Base-by-base conservation (phyloP, 2,113 vertebrate genomes). In the Caracal caracal region DNA sequence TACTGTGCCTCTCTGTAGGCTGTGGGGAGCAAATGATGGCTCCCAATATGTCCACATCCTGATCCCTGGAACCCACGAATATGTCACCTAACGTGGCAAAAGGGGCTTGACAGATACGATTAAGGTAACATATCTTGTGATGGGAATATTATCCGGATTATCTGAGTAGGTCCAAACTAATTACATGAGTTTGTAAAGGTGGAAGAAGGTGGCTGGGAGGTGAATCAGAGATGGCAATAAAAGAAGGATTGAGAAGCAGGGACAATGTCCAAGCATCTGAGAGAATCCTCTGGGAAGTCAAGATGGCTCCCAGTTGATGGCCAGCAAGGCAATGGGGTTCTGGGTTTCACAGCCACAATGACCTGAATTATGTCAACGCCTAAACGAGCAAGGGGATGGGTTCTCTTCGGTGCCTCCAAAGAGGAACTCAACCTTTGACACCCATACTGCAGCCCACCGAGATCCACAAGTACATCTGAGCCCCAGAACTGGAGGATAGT, bases 221-320 rank as follows among this genome's bases (percentile, higher is more conserved):
- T 24, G 2, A 30, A 10, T 49, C 28, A 40, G 9, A 16, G 20
- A 37, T 0, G 11, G 53, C 7, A 28, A 22, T 2, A 2, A 1
- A 7, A n/a, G 15, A 33, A 78, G 2, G 20, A 22, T 6, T 0
- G 9, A 81, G 71, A 90, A 3, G 56, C 2, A 16, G 1, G 20
- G n/a, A 30, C 30, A 26, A 2, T 3, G 1, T n/a, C 10, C 8
- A 1, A 30, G 40, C 51, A 22, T 15, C 12, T 35, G 24, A 73
- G 16, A 79, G 7, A 71, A 28, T 17, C 51, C 10, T 33, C 26
- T 4, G 3, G 61, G 30, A 24, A 11, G 12, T 15, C 59, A 65
- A 9, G 17, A n/a, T 0, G 0, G 13, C 49, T 82, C 8, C 43
- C 22, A 4, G 0, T 4, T n/a, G 51, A 82, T 6, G 26, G 22